phyloP scores from a whole-genome alignment of 2,888 invertebrate genomes.

The Agrilus mali region DNA sequence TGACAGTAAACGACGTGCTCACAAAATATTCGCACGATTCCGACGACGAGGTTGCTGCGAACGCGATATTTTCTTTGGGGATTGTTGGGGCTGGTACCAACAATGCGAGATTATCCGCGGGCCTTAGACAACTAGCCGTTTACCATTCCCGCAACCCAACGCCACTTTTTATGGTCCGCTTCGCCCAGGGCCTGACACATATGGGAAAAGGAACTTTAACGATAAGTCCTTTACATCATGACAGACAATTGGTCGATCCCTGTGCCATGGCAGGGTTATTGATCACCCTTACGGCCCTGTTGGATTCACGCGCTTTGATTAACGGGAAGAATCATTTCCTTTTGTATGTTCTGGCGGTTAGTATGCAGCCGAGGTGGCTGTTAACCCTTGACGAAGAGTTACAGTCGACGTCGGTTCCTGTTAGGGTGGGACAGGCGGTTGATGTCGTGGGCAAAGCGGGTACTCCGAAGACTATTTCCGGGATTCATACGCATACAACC shows the following conservation, averaged over 20 bases:
- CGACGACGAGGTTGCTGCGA: conserved; percentile 94
- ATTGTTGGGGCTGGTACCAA: conserved; percentile 82
- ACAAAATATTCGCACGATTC: conserved; percentile 98
- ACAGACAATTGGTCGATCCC: conserved; percentile 83
- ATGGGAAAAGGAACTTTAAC: conserved; percentile 97
- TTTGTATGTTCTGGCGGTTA: conserved; percentile 82
- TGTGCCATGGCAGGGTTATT: conserved; percentile 73
- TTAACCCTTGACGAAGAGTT: conserved; percentile 91
- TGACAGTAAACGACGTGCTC: conserved; percentile 88
- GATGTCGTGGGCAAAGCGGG: conserved; percentile 99
- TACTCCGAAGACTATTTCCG: conserved; percentile 97
- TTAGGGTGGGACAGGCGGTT: conserved; percentile 88
- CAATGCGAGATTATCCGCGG: conserved; percentile 86
- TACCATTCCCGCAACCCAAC: conserved; percentile 95
- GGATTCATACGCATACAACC: conserved; percentile 98
- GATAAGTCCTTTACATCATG: conserved; percentile 90
- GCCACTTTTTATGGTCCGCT: conserved; percentile 92
- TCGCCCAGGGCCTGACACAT: conserved; percentile 93
- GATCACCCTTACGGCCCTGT: conserved; percentile 22
- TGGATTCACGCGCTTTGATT: conserved; percentile 37
- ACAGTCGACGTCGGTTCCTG: conserved; percentile 80
- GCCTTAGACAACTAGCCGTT: conserved; percentile 90
- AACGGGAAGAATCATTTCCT: conserved; percentile 90
- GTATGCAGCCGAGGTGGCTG: conserved; percentile 97
- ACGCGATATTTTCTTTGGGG: conserved; percentile 96